Evolutionary conservation across 2,797 vertebrate species (phyloP).

Genomic region (Sebastes flavidus): DNA sequence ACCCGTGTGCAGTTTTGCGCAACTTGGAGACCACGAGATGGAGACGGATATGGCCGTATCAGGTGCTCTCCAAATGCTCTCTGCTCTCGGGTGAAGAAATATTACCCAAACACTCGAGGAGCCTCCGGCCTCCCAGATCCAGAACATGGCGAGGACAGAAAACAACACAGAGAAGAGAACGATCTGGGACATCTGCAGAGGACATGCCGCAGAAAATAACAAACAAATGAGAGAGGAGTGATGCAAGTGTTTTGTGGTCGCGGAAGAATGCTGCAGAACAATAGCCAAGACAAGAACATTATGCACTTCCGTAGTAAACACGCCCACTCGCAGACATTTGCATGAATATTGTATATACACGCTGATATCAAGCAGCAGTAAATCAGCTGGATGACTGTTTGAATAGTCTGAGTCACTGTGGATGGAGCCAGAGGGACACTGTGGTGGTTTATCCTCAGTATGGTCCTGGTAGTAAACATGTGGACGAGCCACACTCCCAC

Average conservation of each 20-base stretch:
- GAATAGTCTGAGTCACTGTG: conserved; percentile 37
- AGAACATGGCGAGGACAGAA: conserved; percentile 19
- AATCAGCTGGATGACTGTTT: conserved; percentile 50
- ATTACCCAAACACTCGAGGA: conserved; percentile 36
- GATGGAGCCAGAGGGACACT: conserved; percentile 37
- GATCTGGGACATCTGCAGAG: conserved; percentile 45
- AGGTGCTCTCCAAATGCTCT: conserved; percentile 21
- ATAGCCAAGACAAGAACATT: conserved; percentile 35
- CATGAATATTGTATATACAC: conserved; percentile 35
- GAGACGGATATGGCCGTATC: conserved; percentile 21
- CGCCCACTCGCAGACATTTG: conserved; percentile 9
- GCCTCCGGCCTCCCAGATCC: neutral
- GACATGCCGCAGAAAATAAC: conserved; percentile 4
- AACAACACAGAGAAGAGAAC: conserved; percentile 34
- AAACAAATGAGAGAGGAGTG: conserved; percentile 29
- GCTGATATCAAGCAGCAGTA: conserved; percentile 27
- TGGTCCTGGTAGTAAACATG: conserved; percentile 52
- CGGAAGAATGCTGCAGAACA: conserved; percentile 47
- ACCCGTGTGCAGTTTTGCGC: conserved; percentile 17
- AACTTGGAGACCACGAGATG: neutral
- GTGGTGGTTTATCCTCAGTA: conserved; percentile 7
- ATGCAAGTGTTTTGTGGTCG: conserved; percentile 24
- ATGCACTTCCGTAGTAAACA: conserved; percentile 30
- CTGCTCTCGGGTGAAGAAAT: conserved; percentile 34
- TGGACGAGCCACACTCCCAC: conserved; percentile 33